Conservation (phyloP, 2,113 vertebrate genomes). For the Puffinus mauretanicus region DNA sequence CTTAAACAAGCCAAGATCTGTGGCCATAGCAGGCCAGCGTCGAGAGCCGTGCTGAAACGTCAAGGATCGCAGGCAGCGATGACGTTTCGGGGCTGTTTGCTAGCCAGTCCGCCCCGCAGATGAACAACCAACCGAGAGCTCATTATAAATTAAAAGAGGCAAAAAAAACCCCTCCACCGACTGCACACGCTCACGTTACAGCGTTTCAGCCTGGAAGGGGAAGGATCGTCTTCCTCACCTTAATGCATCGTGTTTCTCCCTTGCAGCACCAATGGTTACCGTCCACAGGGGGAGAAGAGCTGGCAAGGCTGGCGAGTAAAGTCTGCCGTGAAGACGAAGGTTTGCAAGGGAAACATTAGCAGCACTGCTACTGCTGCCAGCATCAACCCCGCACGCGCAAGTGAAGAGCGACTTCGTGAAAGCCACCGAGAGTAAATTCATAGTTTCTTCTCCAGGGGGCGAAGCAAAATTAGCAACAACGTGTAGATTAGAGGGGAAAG, state of each 20-base stretch:
- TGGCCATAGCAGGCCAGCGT: not conserved
- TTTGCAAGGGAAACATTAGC: not conserved
- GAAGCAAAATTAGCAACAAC: not conserved
- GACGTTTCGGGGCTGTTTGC: not conserved
- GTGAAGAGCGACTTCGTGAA: not conserved
- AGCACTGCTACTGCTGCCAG: not conserved
- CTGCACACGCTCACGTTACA: slow-evolving; percentile 6
- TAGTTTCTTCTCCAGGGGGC: not conserved
- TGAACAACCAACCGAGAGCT: not conserved
- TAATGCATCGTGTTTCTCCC: not conserved
- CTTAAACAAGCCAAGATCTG: not conserved
- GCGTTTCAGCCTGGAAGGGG: not conserved
- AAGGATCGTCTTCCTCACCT: slow-evolving; percentile 16
- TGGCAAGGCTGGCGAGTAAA: not conserved
- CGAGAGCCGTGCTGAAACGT: not conserved
- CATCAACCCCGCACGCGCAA: not conserved
- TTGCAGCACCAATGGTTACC: not conserved
- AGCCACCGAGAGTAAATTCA: not conserved
- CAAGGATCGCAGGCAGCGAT: not conserved
- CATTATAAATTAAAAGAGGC: slow-evolving; percentile 37
- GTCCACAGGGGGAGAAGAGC: not conserved
- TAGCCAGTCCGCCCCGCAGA: not conserved
- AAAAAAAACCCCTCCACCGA: not conserved
- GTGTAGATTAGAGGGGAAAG: not conserved
- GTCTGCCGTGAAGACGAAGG: not conserved